phyloP scores from a whole-genome alignment of 2,888 invertebrate genomes.

The Desoria tigrina region DNA sequence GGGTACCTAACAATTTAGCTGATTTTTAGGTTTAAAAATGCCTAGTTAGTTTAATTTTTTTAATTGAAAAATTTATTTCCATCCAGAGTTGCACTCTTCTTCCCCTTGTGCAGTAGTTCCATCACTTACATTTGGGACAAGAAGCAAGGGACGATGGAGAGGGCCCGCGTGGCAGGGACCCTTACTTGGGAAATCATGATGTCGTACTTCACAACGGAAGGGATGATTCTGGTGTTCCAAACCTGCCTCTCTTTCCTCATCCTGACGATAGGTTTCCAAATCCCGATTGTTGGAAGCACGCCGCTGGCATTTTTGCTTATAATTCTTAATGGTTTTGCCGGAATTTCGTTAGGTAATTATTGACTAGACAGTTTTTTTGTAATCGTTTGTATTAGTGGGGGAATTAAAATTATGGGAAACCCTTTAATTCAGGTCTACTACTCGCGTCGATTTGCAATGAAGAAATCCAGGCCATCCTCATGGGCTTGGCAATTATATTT shows the following conservation, averaged over 20 bases:
- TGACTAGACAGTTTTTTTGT: background rate
- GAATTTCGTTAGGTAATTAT: conserved; percentile 87
- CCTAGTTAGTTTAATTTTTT: conserved; percentile 4
- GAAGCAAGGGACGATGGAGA: conserved; percentile 45
- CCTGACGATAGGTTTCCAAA: conserved; percentile 85
- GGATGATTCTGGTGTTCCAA: conserved; percentile 91
- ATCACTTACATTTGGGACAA: conserved; percentile 48
- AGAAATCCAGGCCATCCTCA: conserved; percentile 86
- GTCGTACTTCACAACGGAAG: conserved; percentile 89
- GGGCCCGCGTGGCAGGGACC: conserved; percentile 65
- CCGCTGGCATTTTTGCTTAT: conserved; percentile 80
- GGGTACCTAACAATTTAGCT: no score
- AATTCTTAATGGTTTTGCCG: conserved; percentile 85
- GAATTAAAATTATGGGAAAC: no score
- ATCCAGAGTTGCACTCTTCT: conserved; percentile 86
- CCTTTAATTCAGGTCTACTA: conserved; percentile 67
- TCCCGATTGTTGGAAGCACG: conserved; percentile 85
- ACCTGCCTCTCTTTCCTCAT: conserved; percentile 84
- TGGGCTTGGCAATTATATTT: conserved; percentile 75
- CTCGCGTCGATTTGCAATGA: conserved; percentile 88
- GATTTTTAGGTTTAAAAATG: no score
- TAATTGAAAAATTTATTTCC: background rate
- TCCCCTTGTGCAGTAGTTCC: conserved; percentile 69
- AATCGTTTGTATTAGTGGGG: background rate
- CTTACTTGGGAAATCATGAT: conserved; percentile 86